Evolutionary conservation across 2,113 vertebrate species (phyloP), one percentile per base, ranked within the genome.

Genomic region (Neolamprologus hecqui): DNA sequence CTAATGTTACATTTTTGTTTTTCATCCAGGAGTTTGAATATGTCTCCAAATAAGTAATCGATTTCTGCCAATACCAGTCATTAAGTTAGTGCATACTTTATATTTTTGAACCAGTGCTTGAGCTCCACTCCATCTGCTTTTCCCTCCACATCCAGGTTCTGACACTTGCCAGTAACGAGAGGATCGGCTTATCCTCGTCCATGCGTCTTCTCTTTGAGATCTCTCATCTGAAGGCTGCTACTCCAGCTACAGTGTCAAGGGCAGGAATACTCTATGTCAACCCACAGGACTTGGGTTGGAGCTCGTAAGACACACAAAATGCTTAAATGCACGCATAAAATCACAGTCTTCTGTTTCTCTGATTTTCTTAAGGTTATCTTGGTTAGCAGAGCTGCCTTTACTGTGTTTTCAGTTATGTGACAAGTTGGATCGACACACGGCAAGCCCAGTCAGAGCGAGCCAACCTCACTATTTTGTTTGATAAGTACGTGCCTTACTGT

Each of bases 141-240:
- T 15, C 33, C 23, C 4, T 49, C 9, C 2, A 65, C 77, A 7
- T 86, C 3, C 86, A 97, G 95, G 95, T 97, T 89, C 88, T 97
- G 77, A 96, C 94, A 35, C 88, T 97, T 85, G 95, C 96, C 83
- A 97, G 94, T 83, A 97, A 97, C 13, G 93, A 97, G 92, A 93
- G 94, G 42, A 94, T 97, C 73, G 96, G 95, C 51, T 85, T 96
- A 75, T 96, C 95, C 0, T 73, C 96, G 31, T 95, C 94, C 75
- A 96, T 96, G 94, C 92, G 96, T 53, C 89, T 97, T 6, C 92
- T 97, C 35, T 97, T 96, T 94, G 95, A 97, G 93, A 97, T 96
- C 73, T 96, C 91, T 11, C 92, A 95, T 88, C 95, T 97, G 47
- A 96, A 93, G 80, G 96, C 95, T 49, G 95, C 87, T 4, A 96